These are phyloP conservation scores for Tetraneura akinire DNA, from an alignment of 1,140 invertebrate genomes.

Conservation along the genomic window DNA sequence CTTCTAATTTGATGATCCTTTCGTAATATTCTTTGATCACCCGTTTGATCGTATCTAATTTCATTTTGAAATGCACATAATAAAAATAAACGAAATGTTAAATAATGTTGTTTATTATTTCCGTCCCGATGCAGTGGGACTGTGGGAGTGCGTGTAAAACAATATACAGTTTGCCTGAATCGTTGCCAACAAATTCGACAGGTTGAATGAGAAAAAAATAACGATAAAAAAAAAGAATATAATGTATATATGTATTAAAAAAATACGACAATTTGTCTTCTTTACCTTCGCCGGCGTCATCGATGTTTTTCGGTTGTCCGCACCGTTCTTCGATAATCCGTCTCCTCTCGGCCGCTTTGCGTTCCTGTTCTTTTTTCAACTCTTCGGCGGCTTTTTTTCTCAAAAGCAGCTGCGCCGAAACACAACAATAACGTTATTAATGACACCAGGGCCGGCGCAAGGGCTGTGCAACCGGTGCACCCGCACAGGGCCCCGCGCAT, in stretches of 20 bases:
- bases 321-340: conserved; percentile 94
- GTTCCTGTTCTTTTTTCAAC: conserved; percentile 98
- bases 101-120: not conserved
- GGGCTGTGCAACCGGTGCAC: too few relatives aligned
- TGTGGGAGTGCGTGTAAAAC: too few relatives aligned
- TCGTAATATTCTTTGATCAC: conserved; percentile 85
- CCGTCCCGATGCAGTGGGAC: too few relatives aligned
- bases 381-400: conserved; percentile 99
- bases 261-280: too few relatives aligned
- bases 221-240: too few relatives aligned
- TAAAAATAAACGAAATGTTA: not conserved
- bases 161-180: not conserved
- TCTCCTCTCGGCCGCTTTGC: conserved; percentile 96
- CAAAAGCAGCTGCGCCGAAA: conserved; percentile 76
- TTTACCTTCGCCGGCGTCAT: conserved; percentile 90
- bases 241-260: too few relatives aligned
- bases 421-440: too few relatives aligned
- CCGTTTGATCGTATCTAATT: conserved; percentile 66
- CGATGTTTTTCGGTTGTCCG: conserved; percentile 85
- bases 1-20: conserved; percentile 85
- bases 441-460: too few relatives aligned
- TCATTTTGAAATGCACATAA: not conserved
- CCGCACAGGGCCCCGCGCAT: too few relatives aligned
- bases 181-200: not conserved
- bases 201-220: too few relatives aligned